Conservation (phyloP, 2,113 vertebrate species). For the Prunella himalayana region DNA sequence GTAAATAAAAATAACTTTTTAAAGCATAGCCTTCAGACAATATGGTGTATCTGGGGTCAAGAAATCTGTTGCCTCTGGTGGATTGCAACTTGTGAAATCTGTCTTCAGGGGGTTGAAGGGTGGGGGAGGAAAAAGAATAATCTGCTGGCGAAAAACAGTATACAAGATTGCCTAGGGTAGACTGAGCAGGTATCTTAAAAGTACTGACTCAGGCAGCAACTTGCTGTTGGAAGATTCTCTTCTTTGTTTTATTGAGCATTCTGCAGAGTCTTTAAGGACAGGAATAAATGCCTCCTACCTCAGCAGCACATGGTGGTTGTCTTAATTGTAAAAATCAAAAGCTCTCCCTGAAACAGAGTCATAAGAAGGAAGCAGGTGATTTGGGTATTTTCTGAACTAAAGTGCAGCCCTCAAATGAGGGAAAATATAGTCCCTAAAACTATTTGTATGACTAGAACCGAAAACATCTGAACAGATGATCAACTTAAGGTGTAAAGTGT, state of each 20-base stretch:
- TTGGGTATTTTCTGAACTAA: background rate
- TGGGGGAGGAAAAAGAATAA: background rate
- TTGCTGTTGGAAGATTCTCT: background rate
- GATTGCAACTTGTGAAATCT: background rate
- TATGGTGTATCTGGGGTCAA: background rate
- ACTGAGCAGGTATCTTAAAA: background rate
- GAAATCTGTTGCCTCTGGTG: slow-evolving; percentile 1
- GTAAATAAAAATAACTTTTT: background rate
- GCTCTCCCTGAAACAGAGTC: background rate
- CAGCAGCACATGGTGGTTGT: background rate
- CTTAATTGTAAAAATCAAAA: background rate
- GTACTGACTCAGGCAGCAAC: background rate
- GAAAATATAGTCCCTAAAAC: background rate
- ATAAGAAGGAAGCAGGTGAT: background rate
- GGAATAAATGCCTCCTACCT: background rate
- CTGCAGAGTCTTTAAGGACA: background rate
- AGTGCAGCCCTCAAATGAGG: background rate
- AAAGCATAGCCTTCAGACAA: background rate
- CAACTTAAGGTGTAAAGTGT: background rate
- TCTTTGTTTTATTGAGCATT: background rate
- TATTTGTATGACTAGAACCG: background rate
- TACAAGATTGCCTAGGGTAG: background rate
- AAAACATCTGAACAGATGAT: background rate
- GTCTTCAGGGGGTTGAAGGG: background rate
- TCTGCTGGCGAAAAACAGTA: background rate